Percentiles rank a stretch among this genome's conserved stretches.
phyloP scores from a whole-genome alignment of 2,888 invertebrate species.

The Amiota communis region DNA sequence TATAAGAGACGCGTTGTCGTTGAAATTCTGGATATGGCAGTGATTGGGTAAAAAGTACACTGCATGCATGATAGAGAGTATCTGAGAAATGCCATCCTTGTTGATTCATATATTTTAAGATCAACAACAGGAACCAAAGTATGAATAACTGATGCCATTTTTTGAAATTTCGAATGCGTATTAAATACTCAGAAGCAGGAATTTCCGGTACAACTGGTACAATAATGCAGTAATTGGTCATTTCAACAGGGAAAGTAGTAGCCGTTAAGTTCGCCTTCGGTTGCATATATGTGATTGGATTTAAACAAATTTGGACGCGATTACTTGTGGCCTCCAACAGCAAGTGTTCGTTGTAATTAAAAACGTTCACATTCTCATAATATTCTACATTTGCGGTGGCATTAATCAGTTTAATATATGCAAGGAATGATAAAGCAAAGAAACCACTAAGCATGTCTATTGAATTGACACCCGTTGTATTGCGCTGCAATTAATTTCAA shows the following conservation, averaged over 20 bases:
- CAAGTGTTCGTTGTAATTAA: not conserved
- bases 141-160: not conserved
- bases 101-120: not conserved
- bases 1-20: constrained; percentile 9
- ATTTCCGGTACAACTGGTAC: constrained; percentile 6
- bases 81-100: constrained; percentile 3
- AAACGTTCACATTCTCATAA: not conserved
- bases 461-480: not conserved
- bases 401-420: not conserved
- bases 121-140: not conserved
- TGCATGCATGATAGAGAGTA: not conserved
- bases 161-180: not conserved
- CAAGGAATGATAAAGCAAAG: not conserved
- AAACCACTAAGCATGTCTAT: not conserved
- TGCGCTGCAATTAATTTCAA: not conserved
- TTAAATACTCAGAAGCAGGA: not conserved
- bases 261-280: not conserved
- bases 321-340: not conserved
- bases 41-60: not conserved
- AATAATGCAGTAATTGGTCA: not conserved
- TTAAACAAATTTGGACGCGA: not conserved
- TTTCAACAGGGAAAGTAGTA: not conserved
- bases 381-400: not conserved
- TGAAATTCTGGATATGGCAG: not conserved
- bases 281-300: constrained; percentile 3